Evolutionary conservation across 2,797 vertebrate species (phyloP).

Genomic region (Chloroceryle amazona): DNA sequence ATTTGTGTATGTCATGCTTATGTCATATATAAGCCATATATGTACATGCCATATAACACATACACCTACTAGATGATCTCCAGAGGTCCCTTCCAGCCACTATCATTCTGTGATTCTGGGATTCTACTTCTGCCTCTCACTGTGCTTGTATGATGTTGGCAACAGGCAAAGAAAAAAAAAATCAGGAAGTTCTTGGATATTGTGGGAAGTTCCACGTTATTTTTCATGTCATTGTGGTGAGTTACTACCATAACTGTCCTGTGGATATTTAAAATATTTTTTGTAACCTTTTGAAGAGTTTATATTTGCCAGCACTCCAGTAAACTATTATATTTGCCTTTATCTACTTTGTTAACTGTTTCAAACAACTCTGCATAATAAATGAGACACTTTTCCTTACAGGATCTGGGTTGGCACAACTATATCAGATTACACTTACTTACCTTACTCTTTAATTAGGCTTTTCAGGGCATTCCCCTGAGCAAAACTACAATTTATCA

Average conservation of each 20-base stretch:
- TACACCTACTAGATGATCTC: background rate
- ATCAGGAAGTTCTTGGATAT: background rate
- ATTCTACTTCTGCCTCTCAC: background rate
- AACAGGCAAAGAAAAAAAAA: background rate
- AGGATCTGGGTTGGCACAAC: background rate
- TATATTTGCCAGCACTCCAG: background rate
- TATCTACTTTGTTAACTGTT: constrained; percentile 9
- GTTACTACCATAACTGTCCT: background rate
- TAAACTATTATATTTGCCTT: background rate
- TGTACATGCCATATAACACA: background rate
- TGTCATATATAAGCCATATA: background rate
- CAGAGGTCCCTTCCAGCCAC: background rate
- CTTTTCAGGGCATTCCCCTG: constrained; percentile 3
- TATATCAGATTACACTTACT: background rate
- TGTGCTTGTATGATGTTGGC: background rate
- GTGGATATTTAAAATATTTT: background rate
- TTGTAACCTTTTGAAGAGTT: background rate
- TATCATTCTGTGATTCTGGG: background rate
- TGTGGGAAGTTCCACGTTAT: background rate
- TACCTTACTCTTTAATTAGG: constrained; percentile 51
- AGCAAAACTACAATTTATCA: background rate
- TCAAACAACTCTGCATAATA: background rate
- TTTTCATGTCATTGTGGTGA: background rate
- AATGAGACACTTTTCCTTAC: background rate
- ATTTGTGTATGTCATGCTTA: background rate